Base-by-base conservation (phyloP, 1,140 invertebrate genomes). In the Dendroctonus valens region DNA sequence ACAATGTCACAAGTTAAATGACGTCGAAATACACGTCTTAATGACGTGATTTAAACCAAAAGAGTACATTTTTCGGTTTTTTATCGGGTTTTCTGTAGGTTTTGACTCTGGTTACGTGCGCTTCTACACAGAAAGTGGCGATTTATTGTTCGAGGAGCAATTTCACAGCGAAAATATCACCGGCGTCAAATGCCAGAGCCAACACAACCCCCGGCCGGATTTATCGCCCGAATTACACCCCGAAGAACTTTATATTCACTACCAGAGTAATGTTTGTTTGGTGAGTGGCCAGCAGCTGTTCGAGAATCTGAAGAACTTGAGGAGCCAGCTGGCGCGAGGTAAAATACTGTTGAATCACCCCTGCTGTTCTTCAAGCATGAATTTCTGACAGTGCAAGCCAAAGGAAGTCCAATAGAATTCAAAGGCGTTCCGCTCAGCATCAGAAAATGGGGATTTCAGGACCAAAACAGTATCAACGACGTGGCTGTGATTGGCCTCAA, bases 121-220 rank as follows among this genome's bases (percentile, higher is more conserved):
- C 68, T 94, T 97, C 80, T 97, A 95, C 76, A 94, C 92, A 7
- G 94, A 96, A 83, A 88, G 85, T 73, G 93, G 92, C 41, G 85
- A 87, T 69, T 81, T 94, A 44, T 81, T 98, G 40, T 80, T 96
- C 11, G 87, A 87, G 46, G 94, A 97, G 77, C 86, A 91, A 71
- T 84, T 96, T 54, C 92, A 96, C 76, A 88, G 91, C 74, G 91
- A 92, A 75, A 82, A 86, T 37, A 89, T 97, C 8, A 76, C 87
- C 38, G 86, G 84, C 65, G 83, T 97, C 54, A 94, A 94, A 78
- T 92, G 93, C 74, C 88, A 92, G 63, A 92, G 91, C 7, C 88
- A 86, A 78, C 84, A 80, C 63, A 85, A 81, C 65, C 83, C 85
- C 55, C 83, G 82, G 72, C 82, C 84, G 67, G 73, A 82, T 46